These are phyloP conservation scores for Geopemphigus sp. DNA, from an alignment of 1,140 invertebrate genomes.

Conservation along the genomic window DNA sequence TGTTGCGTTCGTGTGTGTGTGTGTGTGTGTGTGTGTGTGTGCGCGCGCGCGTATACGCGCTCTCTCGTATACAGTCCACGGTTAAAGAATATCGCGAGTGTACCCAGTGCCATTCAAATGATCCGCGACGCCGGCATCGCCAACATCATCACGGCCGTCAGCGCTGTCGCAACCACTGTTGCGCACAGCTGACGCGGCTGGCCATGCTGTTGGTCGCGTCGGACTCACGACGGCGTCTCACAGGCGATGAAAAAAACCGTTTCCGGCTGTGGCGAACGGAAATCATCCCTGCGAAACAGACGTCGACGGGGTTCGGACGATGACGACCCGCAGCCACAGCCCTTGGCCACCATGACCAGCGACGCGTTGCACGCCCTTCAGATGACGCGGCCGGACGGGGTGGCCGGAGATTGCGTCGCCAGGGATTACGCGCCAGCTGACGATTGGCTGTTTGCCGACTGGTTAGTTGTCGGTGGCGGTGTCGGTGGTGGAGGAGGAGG, in stretches of 20 bases:
- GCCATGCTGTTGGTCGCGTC: background rate
- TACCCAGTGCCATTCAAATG: too few relatives aligned
- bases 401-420: background rate
- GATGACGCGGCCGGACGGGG: background rate
- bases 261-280: background rate
- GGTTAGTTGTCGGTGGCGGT: conserved; percentile 52
- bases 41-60: too few relatives aligned
- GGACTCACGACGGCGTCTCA: background rate
- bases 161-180: background rate
- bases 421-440: conserved; percentile 4
- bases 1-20: too few relatives aligned
- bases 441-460: conserved; percentile 41
- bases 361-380: conserved; percentile 17
- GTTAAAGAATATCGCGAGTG: too few relatives aligned
- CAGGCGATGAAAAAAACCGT: conserved; percentile 39
- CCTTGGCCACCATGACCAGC: conserved; percentile 12
- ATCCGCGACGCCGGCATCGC: background rate
- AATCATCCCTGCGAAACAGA: conserved; percentile 24
- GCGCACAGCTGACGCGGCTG: conserved; percentile 20
- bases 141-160: background rate
- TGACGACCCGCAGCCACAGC: background rate
- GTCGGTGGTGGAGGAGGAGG: too few relatives aligned
- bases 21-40: too few relatives aligned
- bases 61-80: too few relatives aligned
- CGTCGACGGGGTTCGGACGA: conserved; percentile 8